Base-by-base conservation (phyloP, 2,888 invertebrate species). In the Agonum fuliginosum region DNA sequence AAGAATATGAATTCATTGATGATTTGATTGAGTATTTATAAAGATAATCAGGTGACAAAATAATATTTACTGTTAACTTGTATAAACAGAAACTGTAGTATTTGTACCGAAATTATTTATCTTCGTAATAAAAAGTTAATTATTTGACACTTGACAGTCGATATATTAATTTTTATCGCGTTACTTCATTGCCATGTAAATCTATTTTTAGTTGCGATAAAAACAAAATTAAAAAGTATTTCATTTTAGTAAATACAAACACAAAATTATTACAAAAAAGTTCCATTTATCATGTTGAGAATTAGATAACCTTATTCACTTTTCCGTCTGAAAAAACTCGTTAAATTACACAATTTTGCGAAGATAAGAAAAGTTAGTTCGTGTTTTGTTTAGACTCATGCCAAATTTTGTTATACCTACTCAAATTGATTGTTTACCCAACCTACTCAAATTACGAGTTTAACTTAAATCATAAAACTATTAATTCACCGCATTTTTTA, bases 331-430 rank as follows among this genome's bases (percentile, higher is more conserved):
- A 62, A 62, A 46, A 62, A 30, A 27, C 8, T 17, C 12, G 27
- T 30, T 14, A 27, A 62, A 30, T 62, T 62, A 62, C 30, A 14
- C 30, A 62, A 54, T 54, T 24, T 48, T 20, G 20, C 17, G 10
- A 48, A 43, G 2, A 1, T 5, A n/a, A 5, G 54, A 5, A 48
- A 43, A 2, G 1, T 5, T 12, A 5, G 54, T n/a, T 48, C 54
- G 54, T 54, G 54, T 54, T 54, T 54, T 54, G 54, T 54, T 54
- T n/a, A n/a, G n/a, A n/a, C n/a, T n/a, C n/a, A n/a, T n/a, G n/a
- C n/a, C n/a, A n/a, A n/a, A n/a, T n/a, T n/a, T 14, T 43, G 12
- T 5, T 17, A 17, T 43, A 43, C n/a, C n/a, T n/a, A n/a, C n/a
- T 43, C 12, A 12, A n/a, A n/a, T n/a, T n/a, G n/a, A n/a, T n/a